These are phyloP conservation scores for Mirounga angustirostris DNA, from an alignment of 2,113 vertebrate genomes.

Conservation along the genomic window DNA sequence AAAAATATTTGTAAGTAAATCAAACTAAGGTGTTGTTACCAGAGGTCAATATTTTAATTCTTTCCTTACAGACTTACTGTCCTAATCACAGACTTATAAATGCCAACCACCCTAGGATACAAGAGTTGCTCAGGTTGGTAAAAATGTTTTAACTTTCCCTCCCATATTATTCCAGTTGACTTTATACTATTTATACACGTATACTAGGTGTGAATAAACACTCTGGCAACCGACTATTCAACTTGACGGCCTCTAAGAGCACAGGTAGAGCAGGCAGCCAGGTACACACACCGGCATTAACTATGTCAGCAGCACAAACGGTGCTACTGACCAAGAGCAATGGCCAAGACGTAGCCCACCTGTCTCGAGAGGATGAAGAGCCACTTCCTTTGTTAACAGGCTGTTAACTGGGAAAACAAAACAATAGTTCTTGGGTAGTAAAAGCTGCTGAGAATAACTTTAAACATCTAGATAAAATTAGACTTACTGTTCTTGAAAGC, in stretches of 20 bases:
- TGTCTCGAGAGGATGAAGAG: neutral
- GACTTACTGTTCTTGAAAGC: neutral
- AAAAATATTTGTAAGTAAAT: neutral
- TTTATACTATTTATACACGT: neutral
- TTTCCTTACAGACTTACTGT: neutral
- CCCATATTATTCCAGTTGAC: neutral
- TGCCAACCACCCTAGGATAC: neutral
- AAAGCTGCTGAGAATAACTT: neutral
- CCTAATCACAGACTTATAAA: neutral
- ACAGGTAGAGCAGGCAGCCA: neutral
- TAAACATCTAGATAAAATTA: conserved; percentile 11
- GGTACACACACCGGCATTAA: neutral
- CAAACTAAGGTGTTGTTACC: neutral
- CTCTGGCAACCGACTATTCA: neutral
- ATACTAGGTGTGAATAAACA: neutral
- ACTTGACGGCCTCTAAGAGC: neutral
- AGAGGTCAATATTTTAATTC: conserved; percentile 7
- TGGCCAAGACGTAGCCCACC: neutral
- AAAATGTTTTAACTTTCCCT: neutral
- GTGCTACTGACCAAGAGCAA: neutral
- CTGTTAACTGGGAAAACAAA: conserved; percentile 3
- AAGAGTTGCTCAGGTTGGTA: neutral
- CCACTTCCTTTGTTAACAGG: neutral
- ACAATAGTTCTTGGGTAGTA: neutral
- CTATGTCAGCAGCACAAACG: neutral